Evolutionary conservation across 2,113 vertebrate species (phyloP).

Genomic region (Pseudolaguvia tuberculata): DNA sequence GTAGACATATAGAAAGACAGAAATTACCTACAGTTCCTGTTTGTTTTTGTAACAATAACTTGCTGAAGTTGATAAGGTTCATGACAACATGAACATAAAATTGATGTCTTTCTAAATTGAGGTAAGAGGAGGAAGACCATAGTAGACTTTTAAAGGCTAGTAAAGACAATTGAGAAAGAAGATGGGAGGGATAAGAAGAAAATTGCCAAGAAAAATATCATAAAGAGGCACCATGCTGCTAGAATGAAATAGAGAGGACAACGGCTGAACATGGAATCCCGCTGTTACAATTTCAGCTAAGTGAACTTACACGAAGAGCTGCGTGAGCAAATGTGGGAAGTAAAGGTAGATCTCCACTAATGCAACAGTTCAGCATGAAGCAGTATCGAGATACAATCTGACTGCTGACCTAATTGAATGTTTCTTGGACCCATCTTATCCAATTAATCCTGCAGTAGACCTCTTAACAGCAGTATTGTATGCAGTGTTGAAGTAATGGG

Average conservation of each 20-base stretch:
- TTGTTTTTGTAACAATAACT: constrained; percentile 5
- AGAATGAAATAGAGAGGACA: constrained; percentile 40
- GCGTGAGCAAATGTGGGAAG: constrained; percentile 13
- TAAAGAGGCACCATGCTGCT: constrained; percentile 48
- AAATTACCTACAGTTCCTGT: constrained; percentile 3
- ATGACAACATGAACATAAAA: not conserved
- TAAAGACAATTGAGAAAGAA: constrained; percentile 19
- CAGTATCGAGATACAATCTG: constrained; percentile 31
- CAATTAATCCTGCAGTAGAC: constrained; percentile 37
- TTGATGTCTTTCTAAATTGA: not conserved
- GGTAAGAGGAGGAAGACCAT: not conserved
- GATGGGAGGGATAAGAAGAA: constrained; percentile 43
- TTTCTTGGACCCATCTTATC: constrained; percentile 28
- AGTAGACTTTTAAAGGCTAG: constrained; percentile 25
- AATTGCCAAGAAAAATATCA: constrained; percentile 47
- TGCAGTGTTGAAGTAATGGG: not conserved
- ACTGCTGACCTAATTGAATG: constrained; percentile 37
- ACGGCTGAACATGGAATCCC: constrained; percentile 37
- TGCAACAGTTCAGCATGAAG: constrained; percentile 37
- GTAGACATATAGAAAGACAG: no score
- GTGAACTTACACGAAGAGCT: constrained; percentile 34
- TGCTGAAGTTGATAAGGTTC: constrained; percentile 3
- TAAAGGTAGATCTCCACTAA: constrained; percentile 9
- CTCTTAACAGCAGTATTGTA: constrained; percentile 2
- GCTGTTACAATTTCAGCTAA: constrained; percentile 42